These are phyloP conservation scores for Muscicapa comitata DNA, from an alignment of 2,797 vertebrate genomes.

Conservation along the genomic window DNA sequence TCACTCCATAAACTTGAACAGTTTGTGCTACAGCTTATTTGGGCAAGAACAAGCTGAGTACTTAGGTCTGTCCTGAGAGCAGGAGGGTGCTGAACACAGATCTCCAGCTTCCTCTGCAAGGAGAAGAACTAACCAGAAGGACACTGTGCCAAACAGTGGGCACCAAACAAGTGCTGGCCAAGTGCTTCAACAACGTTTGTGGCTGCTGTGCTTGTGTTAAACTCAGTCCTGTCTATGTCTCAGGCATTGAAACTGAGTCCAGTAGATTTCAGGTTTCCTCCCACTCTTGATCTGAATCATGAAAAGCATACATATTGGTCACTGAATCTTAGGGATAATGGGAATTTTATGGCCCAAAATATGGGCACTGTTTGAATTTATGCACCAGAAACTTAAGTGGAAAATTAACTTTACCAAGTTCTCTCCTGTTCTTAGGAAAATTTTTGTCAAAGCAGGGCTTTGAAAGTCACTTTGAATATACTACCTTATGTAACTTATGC, in stretches of 20 bases:
- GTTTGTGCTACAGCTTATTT: not conserved
- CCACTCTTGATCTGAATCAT: not conserved
- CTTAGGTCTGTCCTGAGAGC: not conserved
- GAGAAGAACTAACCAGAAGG: not conserved
- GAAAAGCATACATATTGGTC: not conserved
- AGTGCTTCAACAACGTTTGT: not conserved
- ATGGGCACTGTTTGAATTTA: not conserved
- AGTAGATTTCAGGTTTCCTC: not conserved
- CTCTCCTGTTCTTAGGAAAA: not conserved
- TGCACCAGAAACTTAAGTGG: not conserved
- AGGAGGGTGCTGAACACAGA: not conserved
- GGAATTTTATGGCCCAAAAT: not conserved
- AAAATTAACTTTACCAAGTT: not conserved
- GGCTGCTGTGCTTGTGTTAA: not conserved
- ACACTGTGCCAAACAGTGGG: not conserved
- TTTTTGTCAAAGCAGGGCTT: not conserved
- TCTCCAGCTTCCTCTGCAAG: not conserved
- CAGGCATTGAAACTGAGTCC: not conserved
- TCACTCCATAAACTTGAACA: not conserved
- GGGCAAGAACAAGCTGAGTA: not conserved
- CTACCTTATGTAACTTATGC: not conserved
- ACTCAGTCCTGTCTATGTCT: not conserved
- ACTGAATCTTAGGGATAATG: not conserved
- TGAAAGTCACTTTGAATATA: not conserved
- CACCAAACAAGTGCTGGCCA: not conserved